phyloP scores from a whole-genome alignment of 2,113 vertebrate genomes.

The Macquaria australasica region DNA sequence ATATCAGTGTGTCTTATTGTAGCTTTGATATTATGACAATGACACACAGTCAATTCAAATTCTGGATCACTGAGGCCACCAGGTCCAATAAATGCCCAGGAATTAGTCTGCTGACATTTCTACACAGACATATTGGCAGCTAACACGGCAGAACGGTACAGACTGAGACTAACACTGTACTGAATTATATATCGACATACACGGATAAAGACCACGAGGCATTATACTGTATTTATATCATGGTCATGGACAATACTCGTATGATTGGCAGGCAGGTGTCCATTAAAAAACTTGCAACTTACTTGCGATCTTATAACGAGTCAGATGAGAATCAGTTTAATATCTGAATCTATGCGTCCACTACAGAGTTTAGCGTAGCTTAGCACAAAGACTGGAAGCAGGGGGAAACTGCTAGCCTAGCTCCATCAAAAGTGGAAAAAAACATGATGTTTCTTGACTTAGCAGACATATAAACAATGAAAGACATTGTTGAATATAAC shows the following conservation, averaged over 20 bases:
- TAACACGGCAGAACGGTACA: not conserved
- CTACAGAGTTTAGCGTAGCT: not conserved
- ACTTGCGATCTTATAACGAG: too few species aligned
- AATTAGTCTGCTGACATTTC: slow-evolving; percentile 71
- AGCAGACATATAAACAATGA: too few species aligned
- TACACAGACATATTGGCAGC: slow-evolving; percentile 41
- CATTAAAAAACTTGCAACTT: not conserved
- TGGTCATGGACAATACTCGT: not conserved
- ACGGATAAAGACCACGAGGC: not conserved
- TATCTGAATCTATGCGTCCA: not conserved
- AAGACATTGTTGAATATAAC: too few species aligned
- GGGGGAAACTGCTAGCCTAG: not conserved
- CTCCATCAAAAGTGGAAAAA: too few species aligned
- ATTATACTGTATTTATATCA: not conserved
- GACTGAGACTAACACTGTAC: not conserved
- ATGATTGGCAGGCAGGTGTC: not conserved
- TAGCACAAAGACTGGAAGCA: not conserved
- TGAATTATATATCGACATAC: slow-evolving; percentile 22
- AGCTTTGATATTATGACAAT: slow-evolving; percentile 76
- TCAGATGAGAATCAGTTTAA: too few species aligned
- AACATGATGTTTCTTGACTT: too few species aligned
- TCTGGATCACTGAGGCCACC: slow-evolving; percentile 37
- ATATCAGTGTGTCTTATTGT: slow-evolving; percentile 76
- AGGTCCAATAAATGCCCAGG: slow-evolving; percentile 38
- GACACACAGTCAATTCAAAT: slow-evolving; percentile 71